These are phyloP conservation scores for Tetheella fluctuosa DNA, from an alignment of 2,888 invertebrate genomes.

Conservation along the genomic window DNA sequence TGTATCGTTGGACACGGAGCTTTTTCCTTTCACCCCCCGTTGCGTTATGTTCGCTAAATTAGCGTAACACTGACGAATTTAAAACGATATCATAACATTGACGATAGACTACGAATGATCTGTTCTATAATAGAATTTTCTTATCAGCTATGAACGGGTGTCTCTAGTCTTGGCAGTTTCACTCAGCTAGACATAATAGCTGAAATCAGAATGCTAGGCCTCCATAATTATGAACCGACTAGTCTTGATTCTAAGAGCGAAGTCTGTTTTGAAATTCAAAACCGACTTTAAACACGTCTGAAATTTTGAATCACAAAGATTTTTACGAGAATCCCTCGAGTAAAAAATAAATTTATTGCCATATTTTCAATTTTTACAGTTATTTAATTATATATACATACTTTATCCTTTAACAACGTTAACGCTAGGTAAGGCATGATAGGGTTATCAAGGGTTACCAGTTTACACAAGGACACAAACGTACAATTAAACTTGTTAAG, in stretches of 20 bases:
- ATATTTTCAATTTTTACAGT: background rate
- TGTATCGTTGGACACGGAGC: slow-evolving; percentile 35
- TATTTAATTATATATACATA: background rate
- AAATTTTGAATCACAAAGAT: background rate
- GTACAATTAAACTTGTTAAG: background rate
- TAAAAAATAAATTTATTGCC: too few species aligned
- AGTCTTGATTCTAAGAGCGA: too few species aligned
- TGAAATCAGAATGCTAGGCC: too few species aligned
- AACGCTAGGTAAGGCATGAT: background rate
- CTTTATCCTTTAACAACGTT: background rate
- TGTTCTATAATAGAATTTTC: background rate
- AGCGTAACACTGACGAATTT: slow-evolving; percentile 64
- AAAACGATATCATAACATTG: slow-evolving; percentile 46
- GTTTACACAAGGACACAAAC: slow-evolving; percentile 1
- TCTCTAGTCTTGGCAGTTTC: too few species aligned
- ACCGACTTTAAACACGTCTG: background rate
- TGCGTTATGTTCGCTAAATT: slow-evolving; percentile 47
- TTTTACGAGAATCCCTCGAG: too few species aligned
- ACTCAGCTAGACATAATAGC: too few species aligned
- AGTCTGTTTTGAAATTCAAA: too few species aligned
- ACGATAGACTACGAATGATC: background rate
- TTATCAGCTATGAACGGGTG: too few species aligned
- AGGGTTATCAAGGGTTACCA: slow-evolving; percentile 2
- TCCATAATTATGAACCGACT: too few species aligned
- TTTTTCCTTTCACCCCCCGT: slow-evolving; percentile 31